Conservation (phyloP, 2,888 invertebrate genomes). For the Amiota minor region DNA sequence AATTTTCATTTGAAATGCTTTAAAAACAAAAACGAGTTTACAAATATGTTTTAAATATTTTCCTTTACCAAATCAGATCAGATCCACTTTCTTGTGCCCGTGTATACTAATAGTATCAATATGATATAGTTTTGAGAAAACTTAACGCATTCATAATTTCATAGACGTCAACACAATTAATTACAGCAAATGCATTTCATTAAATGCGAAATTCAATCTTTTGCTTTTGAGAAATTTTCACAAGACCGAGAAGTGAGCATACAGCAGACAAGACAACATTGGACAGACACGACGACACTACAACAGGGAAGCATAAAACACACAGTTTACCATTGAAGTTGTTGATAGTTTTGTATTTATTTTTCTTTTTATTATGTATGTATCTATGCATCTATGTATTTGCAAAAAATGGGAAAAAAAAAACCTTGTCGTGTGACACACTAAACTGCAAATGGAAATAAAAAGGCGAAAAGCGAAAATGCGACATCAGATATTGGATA, state of each 20-base stretch:
- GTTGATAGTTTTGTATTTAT: not conserved
- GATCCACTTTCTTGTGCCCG: not conserved
- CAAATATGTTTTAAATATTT: too few relatives aligned
- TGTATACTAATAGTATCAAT: not conserved
- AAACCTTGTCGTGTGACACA: conserved; percentile 9
- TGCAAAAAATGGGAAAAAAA: not conserved
- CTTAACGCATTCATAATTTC: conserved; percentile 3
- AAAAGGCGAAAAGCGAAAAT: conserved; percentile 4
- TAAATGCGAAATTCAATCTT: conserved; percentile 39
- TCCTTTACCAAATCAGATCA: too few relatives aligned
- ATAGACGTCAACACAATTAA: not conserved
- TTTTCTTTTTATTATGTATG: not conserved
- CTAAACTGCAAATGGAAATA: conserved; percentile 5
- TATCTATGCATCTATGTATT: too few relatives aligned
- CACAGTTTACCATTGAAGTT: not conserved
- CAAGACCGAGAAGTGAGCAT: not conserved
- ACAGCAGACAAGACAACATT: conserved; percentile 12
- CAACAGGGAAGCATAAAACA: not conserved
- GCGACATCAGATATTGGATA: not conserved
- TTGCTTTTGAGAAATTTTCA: conserved; percentile 30
- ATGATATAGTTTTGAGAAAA: not conserved
- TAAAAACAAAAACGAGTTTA: too few relatives aligned
- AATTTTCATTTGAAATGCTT: too few relatives aligned
- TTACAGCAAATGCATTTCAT: not conserved
- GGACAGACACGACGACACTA: too few relatives aligned